Conservation (phyloP, 1,140 invertebrate genomes). For the Drosophila lini region DNA sequence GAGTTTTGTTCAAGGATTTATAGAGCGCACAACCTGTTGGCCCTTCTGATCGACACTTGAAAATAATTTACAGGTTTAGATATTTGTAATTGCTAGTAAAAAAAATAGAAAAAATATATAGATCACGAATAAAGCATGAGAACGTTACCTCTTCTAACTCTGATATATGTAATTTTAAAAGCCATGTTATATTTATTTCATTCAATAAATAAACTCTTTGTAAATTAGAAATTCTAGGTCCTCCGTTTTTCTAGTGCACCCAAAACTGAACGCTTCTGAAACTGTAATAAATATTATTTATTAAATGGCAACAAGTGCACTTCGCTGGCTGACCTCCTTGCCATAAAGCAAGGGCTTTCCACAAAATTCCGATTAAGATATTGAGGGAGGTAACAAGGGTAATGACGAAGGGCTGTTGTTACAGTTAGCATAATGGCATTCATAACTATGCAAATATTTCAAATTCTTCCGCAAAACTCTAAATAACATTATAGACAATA, state of each 20-base stretch:
- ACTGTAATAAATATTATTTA: conserved; percentile 66
- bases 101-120: background rate
- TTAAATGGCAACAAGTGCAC: conserved; percentile 76
- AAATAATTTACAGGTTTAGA: background rate
- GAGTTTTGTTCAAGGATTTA: conserved; percentile 44
- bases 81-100: background rate
- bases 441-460: conserved; percentile 43
- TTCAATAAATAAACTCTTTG: background rate
- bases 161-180: background rate
- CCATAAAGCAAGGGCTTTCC: conserved; percentile 4
- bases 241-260: background rate
- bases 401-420: conserved; percentile 7
- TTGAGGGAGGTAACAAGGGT: conserved; percentile 7
- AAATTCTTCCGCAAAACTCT: conserved; percentile 24
- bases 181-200: no score
- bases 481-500: conserved; percentile 72
- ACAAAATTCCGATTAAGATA: conserved; percentile 8
- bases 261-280: conserved; percentile 21
- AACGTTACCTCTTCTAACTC: background rate
- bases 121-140: background rate
- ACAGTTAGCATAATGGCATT: conserved; percentile 17
- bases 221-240: background rate
- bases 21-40: conserved; percentile 59
- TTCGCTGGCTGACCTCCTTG: conserved; percentile 27
- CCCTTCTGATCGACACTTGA: background rate